These are phyloP conservation scores for Arctocebus calabarensis DNA, from an alignment of 2,797 vertebrate genomes.

Conservation along the genomic window DNA sequence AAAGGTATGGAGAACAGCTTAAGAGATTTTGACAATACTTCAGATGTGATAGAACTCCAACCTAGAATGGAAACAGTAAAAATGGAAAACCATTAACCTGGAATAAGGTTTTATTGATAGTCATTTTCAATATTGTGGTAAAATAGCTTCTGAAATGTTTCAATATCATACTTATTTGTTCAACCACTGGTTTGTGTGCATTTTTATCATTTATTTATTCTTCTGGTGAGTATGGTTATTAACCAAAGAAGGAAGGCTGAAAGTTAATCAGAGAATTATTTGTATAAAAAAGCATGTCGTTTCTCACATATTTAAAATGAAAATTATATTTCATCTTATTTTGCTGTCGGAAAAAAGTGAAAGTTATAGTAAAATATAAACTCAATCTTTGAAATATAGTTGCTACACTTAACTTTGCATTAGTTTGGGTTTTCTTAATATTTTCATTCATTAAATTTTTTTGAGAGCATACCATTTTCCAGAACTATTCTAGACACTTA, in stretches of 20 bases:
- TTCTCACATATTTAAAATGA: constrained; percentile 41
- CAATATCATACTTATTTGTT: constrained; percentile 36
- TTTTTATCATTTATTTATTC: constrained; percentile 64
- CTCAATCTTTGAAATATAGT: constrained; percentile 17
- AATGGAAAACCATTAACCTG: neutral
- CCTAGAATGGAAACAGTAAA: neutral
- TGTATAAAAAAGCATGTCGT: constrained; percentile 47
- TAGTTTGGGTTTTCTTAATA: constrained; percentile 11
- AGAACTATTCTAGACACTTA: constrained; percentile 7
- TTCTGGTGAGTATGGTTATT: constrained; percentile 37
- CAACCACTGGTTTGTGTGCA: neutral
- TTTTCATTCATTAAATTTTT: constrained; percentile 15
- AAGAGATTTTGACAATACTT: constrained; percentile 39
- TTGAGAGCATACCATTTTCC: neutral
- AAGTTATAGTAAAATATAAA: constrained; percentile 48
- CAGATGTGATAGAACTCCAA: neutral
- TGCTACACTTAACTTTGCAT: neutral
- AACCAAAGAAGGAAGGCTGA: constrained; percentile 52
- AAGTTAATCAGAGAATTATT: constrained; percentile 45
- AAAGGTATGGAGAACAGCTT: constrained; percentile 48
- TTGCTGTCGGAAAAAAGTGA: neutral
- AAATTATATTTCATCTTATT: constrained; percentile 47
- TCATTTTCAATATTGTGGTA: neutral
- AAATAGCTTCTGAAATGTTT: constrained; percentile 35
- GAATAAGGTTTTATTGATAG: neutral